Conservation (phyloP, 2,797 vertebrate genomes). For the Intellagama lesueurii region DNA sequence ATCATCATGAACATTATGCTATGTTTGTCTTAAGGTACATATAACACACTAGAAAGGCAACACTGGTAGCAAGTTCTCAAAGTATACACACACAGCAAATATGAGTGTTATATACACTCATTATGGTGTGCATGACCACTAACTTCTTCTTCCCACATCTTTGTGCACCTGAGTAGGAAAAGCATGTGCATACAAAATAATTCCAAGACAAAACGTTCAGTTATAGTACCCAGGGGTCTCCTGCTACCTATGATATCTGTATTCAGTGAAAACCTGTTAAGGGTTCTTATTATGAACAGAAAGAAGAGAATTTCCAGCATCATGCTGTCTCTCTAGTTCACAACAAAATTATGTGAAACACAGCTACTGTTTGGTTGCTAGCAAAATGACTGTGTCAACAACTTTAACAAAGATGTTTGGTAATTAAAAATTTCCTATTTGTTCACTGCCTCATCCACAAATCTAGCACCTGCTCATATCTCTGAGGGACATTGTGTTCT, state of each 20-base stretch:
- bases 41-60: neutral
- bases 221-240: neutral
- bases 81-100: neutral
- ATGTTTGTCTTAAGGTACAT: neutral
- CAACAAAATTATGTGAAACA: constrained; percentile 29
- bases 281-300: neutral
- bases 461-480: constrained; percentile 62
- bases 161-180: neutral
- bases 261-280: neutral
- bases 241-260: neutral
- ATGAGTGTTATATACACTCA: neutral
- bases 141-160: neutral
- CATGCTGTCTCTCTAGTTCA: constrained; percentile 11
- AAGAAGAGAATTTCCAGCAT: neutral
- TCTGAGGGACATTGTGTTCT: constrained; percentile 35
- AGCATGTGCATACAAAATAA: neutral
- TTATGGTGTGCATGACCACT: neutral
- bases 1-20: neutral
- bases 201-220: neutral
- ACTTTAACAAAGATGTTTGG: constrained; percentile 65
- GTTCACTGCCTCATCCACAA: constrained; percentile 67
- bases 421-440: neutral
- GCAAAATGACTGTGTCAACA: constrained; percentile 57
- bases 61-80: neutral
- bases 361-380: constrained; percentile 51